These are phyloP conservation scores for Heterocephalus glaber DNA, from an alignment of 2,113 vertebrate genomes.

Conservation along the genomic window DNA sequence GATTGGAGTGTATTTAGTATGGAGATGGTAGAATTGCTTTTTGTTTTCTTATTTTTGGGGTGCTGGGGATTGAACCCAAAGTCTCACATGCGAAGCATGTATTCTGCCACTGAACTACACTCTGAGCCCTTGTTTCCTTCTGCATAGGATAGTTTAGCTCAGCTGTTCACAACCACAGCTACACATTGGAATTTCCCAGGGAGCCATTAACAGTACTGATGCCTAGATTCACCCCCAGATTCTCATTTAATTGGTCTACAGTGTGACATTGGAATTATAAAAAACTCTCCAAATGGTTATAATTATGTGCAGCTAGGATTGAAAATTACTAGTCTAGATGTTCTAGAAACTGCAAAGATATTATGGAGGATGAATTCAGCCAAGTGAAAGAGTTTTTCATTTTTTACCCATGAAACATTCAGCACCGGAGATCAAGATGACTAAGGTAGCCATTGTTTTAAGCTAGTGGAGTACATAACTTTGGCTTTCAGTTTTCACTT, in stretches of 20 bases:
- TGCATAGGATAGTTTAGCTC: neutral
- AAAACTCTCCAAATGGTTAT: constrained; percentile 11
- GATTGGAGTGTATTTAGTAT: neutral
- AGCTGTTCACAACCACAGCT: neutral
- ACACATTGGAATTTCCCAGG: constrained; percentile 24
- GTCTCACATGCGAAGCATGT: neutral
- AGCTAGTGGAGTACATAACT: neutral
- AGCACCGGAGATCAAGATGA: constrained; percentile 1
- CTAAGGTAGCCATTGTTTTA: neutral
- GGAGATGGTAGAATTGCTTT: neutral
- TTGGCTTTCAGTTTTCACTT: constrained; percentile 47
- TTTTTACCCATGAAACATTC: neutral
- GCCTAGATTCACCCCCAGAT: neutral
- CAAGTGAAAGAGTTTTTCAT: neutral
- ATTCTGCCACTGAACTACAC: neutral
- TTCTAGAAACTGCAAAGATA: constrained; percentile 21
- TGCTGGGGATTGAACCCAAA: neutral
- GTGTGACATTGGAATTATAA: neutral
- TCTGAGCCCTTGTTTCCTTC: neutral
- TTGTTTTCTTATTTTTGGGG: neutral
- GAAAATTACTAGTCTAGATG: constrained; percentile 25
- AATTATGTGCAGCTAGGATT: neutral
- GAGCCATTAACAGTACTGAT: constrained; percentile 35
- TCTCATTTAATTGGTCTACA: constrained; percentile 39
- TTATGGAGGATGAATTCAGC: constrained; percentile 28